phyloP scores from a whole-genome alignment of 1,140 invertebrate genomes.

The Octopus bimaculoides region DNA sequence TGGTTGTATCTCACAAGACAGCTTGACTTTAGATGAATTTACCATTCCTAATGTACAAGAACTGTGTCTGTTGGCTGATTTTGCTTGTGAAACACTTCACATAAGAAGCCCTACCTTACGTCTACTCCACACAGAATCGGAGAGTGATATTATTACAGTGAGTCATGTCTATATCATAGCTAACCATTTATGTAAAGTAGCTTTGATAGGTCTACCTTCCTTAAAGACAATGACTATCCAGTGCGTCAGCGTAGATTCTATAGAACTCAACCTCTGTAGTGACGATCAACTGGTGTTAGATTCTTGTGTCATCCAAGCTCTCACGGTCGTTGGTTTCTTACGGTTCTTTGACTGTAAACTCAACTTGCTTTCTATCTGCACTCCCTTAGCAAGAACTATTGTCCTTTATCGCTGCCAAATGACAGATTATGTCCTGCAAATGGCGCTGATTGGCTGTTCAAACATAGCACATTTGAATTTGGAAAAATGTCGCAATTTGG shows the following conservation, averaged over 20 bases:
- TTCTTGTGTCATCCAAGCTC: conserved; percentile 47
- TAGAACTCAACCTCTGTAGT: conserved; percentile 50
- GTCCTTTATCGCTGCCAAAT: conserved; percentile 49
- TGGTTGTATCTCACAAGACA: conserved; percentile 44
- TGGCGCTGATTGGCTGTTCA: conserved; percentile 45
- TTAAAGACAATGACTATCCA: conserved; percentile 46
- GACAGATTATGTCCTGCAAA: conserved; percentile 46
- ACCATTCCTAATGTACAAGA: conserved; percentile 44
- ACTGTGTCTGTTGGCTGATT: conserved; percentile 43
- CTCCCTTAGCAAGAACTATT: conserved; percentile 44
- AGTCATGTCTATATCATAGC: conserved; percentile 50
- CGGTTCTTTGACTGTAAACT: conserved; percentile 49
- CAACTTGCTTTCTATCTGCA: conserved; percentile 42
- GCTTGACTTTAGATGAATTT: conserved; percentile 41
- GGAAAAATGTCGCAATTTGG: conserved; percentile 44
- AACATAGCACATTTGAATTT: conserved; percentile 47
- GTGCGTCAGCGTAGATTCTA: conserved; percentile 47
- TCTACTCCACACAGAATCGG: conserved; percentile 44
- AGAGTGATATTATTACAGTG: conserved; percentile 44
- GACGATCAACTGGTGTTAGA: conserved; percentile 47
- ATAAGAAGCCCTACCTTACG: conserved; percentile 43
- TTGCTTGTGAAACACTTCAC: conserved; percentile 45
- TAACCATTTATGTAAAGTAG: conserved; percentile 49
- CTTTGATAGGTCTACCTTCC: conserved; percentile 42
- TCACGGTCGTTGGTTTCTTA: conserved; percentile 46